Base-by-base conservation (phyloP, 2,113 vertebrate species). In the Oncorhynchus mykiss region DNA sequence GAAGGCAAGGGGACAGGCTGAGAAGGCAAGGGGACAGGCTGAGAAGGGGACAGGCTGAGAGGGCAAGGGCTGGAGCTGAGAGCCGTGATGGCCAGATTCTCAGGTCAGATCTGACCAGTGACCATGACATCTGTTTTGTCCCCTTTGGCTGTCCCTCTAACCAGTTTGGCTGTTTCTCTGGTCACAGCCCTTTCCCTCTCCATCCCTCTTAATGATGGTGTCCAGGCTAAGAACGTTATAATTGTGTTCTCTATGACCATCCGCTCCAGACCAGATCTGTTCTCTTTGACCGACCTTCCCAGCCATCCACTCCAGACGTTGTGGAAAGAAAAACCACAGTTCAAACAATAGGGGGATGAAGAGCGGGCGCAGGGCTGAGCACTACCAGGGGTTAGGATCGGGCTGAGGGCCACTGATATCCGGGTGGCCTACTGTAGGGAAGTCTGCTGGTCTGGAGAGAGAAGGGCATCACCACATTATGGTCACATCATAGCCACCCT, bases 401-500 rank as follows among this genome's bases (percentile, higher is more conserved):
- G 67, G 86, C 83, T 83, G 80, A 68, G 83, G 78, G 86, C 82
- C 74, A 67, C 72, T 90, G 84, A 90, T 87, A 84, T 77, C 82
- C 84, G 86, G 82, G 84, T 81, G 80, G 81, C 87, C 77, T 76
- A 34, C 31, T 34, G 31, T 34, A 34, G 31, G 31, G 31, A 39
- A 8, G 34, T 8, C 34, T 39, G 34, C 7, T 39, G 34, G 34
- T 39, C 34, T 39, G 34, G 80, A 90, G 87, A 89, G 62, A 88
- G 81, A 91, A 73, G 84, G 85, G 75, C 84, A 78, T 66, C 39
- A 62, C 87, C 31, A 34, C 31, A 34, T 5, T 5, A 34, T 34
- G 31, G 31, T 34, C 88, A 83, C 89, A 80, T 73, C 86, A 65
- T 81, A 76, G 67, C 84, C 78, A 90, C 86, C 89, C 91, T 91